phyloP scores from a whole-genome alignment of 1,140 invertebrate species.

The Nasonia vitripennis region DNA sequence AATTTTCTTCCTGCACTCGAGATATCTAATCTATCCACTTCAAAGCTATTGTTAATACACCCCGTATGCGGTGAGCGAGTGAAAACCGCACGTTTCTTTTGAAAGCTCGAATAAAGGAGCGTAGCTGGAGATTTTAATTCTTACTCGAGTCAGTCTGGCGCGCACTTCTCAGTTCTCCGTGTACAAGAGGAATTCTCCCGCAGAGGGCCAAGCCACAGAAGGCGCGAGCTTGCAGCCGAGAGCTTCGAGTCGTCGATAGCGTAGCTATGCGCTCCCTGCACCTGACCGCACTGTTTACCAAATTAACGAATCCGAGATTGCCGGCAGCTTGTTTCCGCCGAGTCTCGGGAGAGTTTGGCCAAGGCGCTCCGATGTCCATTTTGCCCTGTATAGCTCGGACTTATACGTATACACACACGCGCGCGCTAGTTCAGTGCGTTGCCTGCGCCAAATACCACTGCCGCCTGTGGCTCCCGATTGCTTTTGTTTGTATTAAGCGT shows the following conservation, averaged over 20 bases:
- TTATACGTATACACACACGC: background rate
- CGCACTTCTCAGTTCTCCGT: too few species aligned
- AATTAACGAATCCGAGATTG: conserved; percentile 64
- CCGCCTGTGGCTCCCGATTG: background rate
- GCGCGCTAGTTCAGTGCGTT: background rate
- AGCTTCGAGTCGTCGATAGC: background rate
- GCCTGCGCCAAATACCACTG: background rate
- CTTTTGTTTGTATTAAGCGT: background rate
- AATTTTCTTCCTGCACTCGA: background rate
- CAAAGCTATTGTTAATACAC: too few species aligned
- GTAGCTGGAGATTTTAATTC: too few species aligned
- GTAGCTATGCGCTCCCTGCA: background rate
- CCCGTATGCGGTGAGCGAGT: too few species aligned
- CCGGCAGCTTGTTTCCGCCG: conserved; percentile 45
- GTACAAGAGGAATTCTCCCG: background rate
- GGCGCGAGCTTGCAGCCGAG: too few species aligned
- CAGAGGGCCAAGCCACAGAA: too few species aligned
- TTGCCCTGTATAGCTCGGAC: background rate
- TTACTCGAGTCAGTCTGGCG: too few species aligned
- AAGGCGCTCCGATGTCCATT: conserved; percentile 24
- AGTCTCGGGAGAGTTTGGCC: conserved; percentile 23
- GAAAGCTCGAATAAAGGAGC: too few species aligned
- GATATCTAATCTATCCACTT: too few species aligned
- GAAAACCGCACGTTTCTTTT: too few species aligned
- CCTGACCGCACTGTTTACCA: conserved; percentile 58